Base-by-base conservation (phyloP, 2,797 vertebrate genomes). In the Amblyraja radiata region DNA sequence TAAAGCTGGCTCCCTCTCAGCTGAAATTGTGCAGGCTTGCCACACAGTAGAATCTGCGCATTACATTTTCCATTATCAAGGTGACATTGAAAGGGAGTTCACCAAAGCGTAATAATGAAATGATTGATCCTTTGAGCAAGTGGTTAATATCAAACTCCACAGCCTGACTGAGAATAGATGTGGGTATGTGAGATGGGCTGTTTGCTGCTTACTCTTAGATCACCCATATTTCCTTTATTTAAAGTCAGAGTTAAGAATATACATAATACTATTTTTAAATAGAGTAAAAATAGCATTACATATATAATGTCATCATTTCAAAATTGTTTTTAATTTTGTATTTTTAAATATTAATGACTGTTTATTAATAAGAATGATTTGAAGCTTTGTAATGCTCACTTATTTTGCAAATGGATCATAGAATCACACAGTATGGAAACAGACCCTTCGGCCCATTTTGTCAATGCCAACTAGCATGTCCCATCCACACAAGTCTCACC, bases 141-240 rank as follows among this genome's bases (percentile, higher is more conserved):
- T 74, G 86, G 28, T 36, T 68, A 73, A 28, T 54, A 58, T 91
- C 68, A 54, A 54, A 39, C 13, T 54, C 23, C 39, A 54, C 46
- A 91, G 6, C 16, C 0, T 1, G 10, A 74, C 23, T 54, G 10
- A 74, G 73, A 25, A n/a, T 74, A 74, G 90, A 36, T 39, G 28
- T 74, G 71, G 23, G 18, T 54, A 81, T 28, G 16, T 74, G 90
- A 74, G 25, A 11, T 74, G 3, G 54, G 90, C 2, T 73, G 32
- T 25, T 73, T 90, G 68, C 23, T 73, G 90, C 36, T 91, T 90
- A 18, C 32, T 71, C n/a, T 71, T n/a, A 73, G 63, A 54, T 10
- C 18, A 90, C 1, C 39, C 23, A 74, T 54, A 91, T 73, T 90
- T 90, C 32, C 54, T 91, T 74, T n/a, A 91, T 74, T 91, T 74